These are phyloP conservation scores for Sebastes diaconus DNA, from an alignment of 2,797 vertebrate genomes.

Conservation along the genomic window DNA sequence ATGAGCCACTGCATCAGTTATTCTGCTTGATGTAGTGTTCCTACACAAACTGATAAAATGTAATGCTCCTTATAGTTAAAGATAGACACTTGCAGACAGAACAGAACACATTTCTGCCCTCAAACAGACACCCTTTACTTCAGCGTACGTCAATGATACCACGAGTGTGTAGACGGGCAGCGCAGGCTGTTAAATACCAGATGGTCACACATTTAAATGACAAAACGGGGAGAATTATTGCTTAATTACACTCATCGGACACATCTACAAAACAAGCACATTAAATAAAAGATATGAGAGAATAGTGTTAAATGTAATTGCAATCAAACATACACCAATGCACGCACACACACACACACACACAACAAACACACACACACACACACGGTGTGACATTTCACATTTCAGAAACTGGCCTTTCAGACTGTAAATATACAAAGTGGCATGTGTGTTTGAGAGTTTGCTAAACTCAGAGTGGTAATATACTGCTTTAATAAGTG, in stretches of 20 bases:
- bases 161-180: neutral
- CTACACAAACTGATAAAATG: slow-evolving; percentile 15
- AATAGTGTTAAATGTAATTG: neutral
- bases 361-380: neutral
- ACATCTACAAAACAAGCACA: slow-evolving; percentile 24
- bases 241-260: slow-evolving; percentile 34
- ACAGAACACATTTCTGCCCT: neutral
- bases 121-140: neutral
- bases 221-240: slow-evolving; percentile 37
- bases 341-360: neutral
- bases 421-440: slow-evolving; percentile 40
- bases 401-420: slow-evolving; percentile 62
- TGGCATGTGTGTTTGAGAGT: slow-evolving; percentile 45
- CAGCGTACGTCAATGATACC: neutral
- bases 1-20: slow-evolving; percentile 5
- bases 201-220: slow-evolving; percentile 39
- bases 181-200: slow-evolving; percentile 24
- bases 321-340: slow-evolving; percentile 13
- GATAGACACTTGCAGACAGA: neutral
- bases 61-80: slow-evolving; percentile 8
- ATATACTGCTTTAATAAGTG: slow-evolving; percentile 60
- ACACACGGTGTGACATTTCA: slow-evolving; percentile 17
- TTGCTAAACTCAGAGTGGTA: slow-evolving; percentile 44
- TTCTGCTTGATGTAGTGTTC: slow-evolving; percentile 20
- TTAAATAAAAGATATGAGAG: slow-evolving; percentile 21